Evolutionary conservation across 2,113 vertebrate species (phyloP).

Genomic region (Chelonoidis abingdonii): DNA sequence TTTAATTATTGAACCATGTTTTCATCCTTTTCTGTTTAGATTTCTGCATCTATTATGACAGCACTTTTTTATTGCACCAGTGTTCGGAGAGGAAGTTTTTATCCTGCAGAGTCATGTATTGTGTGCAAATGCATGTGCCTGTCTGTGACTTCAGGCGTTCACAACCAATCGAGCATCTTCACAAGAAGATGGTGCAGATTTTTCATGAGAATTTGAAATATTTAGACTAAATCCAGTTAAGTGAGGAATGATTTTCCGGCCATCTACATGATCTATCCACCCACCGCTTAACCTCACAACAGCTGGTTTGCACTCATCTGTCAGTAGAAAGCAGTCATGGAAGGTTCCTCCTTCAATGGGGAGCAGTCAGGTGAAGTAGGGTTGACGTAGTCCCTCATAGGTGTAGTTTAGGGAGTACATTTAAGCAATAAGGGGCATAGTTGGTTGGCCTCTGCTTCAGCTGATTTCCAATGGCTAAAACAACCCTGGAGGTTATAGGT

Average conservation of each 20-base stretch:
- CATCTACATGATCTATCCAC: not conserved
- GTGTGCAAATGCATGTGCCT: not conserved
- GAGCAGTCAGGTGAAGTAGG: not conserved
- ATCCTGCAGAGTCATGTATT: not conserved
- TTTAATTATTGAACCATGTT: not conserved
- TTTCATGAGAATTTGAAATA: not conserved
- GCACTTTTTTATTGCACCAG: not conserved
- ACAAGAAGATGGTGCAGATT: not conserved
- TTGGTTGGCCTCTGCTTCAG: not conserved
- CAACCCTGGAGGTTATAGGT: not conserved
- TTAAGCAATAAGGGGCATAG: not conserved
- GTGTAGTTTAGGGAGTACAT: not conserved
- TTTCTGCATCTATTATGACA: not conserved
- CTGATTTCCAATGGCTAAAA: not conserved
- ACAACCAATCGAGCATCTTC: not conserved
- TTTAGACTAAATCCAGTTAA: not conserved
- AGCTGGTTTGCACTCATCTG: not conserved
- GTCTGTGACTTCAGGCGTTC: not conserved
- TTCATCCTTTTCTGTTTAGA: not conserved
- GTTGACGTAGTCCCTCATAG: not conserved
- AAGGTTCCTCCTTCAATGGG: not conserved
- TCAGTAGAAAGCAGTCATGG: not conserved
- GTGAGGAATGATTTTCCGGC: not conserved
- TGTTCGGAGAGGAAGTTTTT: not conserved
- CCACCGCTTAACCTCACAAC: not conserved